Base-by-base conservation (phyloP, 1,140 invertebrate genomes). In the Leptopilina clavipes region DNA sequence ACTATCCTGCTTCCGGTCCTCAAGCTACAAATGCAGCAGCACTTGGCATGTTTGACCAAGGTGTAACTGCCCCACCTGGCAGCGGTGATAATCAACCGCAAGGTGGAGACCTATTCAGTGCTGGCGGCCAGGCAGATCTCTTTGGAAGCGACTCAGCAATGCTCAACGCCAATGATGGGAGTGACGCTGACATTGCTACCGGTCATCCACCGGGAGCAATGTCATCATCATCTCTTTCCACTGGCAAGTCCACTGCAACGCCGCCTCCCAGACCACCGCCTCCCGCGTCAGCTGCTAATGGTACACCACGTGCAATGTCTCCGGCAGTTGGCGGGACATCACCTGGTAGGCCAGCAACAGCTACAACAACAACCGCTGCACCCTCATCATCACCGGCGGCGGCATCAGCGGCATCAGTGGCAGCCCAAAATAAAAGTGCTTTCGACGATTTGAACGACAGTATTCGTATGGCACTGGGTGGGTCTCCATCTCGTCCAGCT, bases 361-460 rank as follows among this genome's bases (percentile, higher is more conserved):
- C 76, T 44, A 59, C 81, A 45, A 73, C 71, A 37, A 37, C 74
- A 19, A 22, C 75, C 12, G 84, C 37, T 7, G 37, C 37, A 22
- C 54, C 81, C 25, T 6, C 37, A 8, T 72, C 71, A 19, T 37
- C 74, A 17, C 19, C 75, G 22, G 59, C 81, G 25, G 37, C 37
- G 1, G 74, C 71, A 19, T 37, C 74, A 12, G 43, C 75, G 11
- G 85, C 85, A 25, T 86, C 88, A 52, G 86, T 90, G 54, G 80
- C 90, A 25, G 79, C 88, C 77, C 87, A 91, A 71, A 89, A 91
- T 70, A 94, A 93, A 84, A 93, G 92, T 82, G 94, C 93, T 19
- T 92, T 94, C 84, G 94, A 94, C 81, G 94, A 95, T 84, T 89
- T 95, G 48, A 94, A 94, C 84, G 93, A 94, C 84, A 93, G 92